A percentile compares a stretch with the other conserved stretches of the same genome.
Evolutionary conservation across 2,888 invertebrate species (phyloP).

Genomic region (Diaphora mendica): DNA sequence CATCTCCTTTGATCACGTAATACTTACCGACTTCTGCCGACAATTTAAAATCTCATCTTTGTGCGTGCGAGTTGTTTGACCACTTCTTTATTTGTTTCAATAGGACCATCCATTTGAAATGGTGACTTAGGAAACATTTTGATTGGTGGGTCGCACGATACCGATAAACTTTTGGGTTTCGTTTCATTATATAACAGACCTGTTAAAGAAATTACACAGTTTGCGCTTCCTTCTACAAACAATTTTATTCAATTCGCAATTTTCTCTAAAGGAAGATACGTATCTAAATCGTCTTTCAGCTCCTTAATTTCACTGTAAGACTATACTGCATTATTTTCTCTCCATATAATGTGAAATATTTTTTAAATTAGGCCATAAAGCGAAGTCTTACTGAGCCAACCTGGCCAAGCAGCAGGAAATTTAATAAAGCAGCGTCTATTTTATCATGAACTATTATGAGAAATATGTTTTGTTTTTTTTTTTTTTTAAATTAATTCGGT

Average conservation of each 20-base stretch:
- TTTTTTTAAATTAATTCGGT: slow-evolving; percentile 57
- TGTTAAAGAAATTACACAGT: slow-evolving; percentile 59
- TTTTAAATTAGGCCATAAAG: slow-evolving; percentile 81
- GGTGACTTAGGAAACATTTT: slow-evolving; percentile 65
- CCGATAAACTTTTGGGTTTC: slow-evolving; percentile 60
- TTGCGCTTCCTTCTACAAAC: slow-evolving; percentile 44
- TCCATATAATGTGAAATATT: slow-evolving; percentile 75
- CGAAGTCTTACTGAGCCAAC: slow-evolving; percentile 70
- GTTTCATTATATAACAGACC: slow-evolving; percentile 53
- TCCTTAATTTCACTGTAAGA: slow-evolving; percentile 66
- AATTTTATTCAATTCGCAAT: slow-evolving; percentile 52
- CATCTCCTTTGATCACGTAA: slow-evolving; percentile 72
- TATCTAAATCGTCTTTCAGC: slow-evolving; percentile 41
- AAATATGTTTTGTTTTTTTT: slow-evolving; percentile 56
- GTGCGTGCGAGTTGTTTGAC: slow-evolving; percentile 65
- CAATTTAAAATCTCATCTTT: slow-evolving; percentile 70
- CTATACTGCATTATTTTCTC: slow-evolving; percentile 72
- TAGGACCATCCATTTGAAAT: slow-evolving; percentile 55
- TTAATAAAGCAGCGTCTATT: slow-evolving; percentile 81
- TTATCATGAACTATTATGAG: slow-evolving; percentile 74
- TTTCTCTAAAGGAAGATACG: slow-evolving; percentile 34
- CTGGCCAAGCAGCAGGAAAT: slow-evolving; percentile 71
- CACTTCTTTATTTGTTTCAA: slow-evolving; percentile 65
- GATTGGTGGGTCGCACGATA: slow-evolving; percentile 60
- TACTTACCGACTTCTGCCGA: slow-evolving; percentile 68